Evolutionary conservation across 2,113 vertebrate genomes (phyloP), one percentile per base, ranked within the genome.

Genomic region (Sitta europaea): DNA sequence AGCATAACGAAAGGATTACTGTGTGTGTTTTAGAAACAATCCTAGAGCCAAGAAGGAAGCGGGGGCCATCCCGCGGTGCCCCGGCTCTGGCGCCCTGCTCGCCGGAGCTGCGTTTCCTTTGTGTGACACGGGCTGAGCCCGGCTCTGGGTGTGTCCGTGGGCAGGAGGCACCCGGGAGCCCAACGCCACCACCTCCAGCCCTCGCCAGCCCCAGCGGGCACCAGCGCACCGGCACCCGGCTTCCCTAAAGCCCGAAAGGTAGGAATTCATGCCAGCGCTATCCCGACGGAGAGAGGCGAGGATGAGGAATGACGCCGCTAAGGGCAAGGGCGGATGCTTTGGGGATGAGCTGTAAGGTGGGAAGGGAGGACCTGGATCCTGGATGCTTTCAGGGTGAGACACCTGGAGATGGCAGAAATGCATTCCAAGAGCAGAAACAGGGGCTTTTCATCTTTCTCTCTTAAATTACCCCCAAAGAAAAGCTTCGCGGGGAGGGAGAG

Each of bases 91-190:
- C 13, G 47, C 81, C 71, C 68, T 72, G 47, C 55, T 53, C 21
- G 84, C 87, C 92, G 16, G 12, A 80, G 92, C 93, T 94, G 90
- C 71, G 90, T 79, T 75, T 96, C 90, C 97, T 98, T 98, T 98
- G 98, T 98, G 97, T 91, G 82, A 70, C 70, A 82, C 94, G 40
- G 96, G 97, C 94, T 97, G 20, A 94, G 74, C 92, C 95, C 70
- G 65, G 58, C 88, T 86, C 97, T 98, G 98, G 98, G 98, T 98
- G 98, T 98, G 98, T 97, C 98, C 90, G 36, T 59, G 66, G 76
- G 95, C 91, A 95, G 89, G 95, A 96, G 93, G 97, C 88, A 62
- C 90, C 48, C 4, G 20, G 88, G 85, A 57, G 23, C 95, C 55
- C 93, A 43, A 79, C 47, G 84, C 80, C 62, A 82, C 91, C 84